Conservation (phyloP, 2,888 invertebrate genomes). For the Drosophila nr. fundita region DNA sequence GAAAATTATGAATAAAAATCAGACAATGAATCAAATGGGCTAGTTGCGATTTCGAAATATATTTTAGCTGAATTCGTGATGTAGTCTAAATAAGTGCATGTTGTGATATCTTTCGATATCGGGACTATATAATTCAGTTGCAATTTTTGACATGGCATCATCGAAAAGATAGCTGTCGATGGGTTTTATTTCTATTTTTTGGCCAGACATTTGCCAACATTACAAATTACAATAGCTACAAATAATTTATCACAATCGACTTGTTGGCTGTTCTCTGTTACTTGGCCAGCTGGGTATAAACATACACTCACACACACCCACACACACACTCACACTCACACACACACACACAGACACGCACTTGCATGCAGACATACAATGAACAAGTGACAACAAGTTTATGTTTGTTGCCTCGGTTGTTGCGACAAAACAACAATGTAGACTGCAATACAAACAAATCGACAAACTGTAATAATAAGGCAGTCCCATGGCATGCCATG, state of each 20-base stretch:
- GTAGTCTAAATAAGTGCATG: background rate
- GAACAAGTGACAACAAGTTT: constrained; percentile 46
- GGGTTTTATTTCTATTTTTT: constrained; percentile 5
- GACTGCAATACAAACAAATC: constrained; percentile 70
- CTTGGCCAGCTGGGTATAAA: constrained; percentile 32
- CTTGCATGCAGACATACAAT: constrained; percentile 1
- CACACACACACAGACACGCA: background rate
- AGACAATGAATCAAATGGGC: background rate
- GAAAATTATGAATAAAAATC: background rate
- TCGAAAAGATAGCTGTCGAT: background rate
- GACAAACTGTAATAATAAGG: constrained; percentile 72
- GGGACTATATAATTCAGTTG: background rate
- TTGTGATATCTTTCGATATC: background rate
- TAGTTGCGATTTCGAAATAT: background rate
- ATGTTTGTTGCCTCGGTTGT: constrained; percentile 34
- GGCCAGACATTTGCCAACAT: constrained; percentile 48
- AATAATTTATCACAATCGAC: constrained; percentile 70
- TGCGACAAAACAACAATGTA: constrained; percentile 57
- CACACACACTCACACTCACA: background rate
- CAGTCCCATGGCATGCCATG: constrained; percentile 51
- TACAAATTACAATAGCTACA: constrained; percentile 63
- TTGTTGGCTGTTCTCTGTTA: constrained; percentile 27
- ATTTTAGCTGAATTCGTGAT: background rate
- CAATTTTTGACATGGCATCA: background rate
- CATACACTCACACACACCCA: background rate